These are phyloP conservation scores for Bergia puertoricense DNA, from an alignment of 92 coral and sea anemone species.

Conservation along the genomic window DNA sequence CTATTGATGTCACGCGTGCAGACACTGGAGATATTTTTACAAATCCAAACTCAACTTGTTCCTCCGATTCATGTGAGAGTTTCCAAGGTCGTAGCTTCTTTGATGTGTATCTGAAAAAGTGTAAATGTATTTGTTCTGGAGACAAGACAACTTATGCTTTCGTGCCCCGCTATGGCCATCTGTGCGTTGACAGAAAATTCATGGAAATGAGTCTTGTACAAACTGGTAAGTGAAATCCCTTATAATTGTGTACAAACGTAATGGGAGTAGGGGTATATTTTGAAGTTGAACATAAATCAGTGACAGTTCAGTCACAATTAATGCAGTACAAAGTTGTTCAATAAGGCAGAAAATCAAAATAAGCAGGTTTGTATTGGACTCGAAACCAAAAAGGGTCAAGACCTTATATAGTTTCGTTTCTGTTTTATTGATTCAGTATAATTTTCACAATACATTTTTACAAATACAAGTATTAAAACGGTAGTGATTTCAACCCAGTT, in stretches of 20 bases:
- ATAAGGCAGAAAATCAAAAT: background rate
- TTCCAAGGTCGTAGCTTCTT: background rate
- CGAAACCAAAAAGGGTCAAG: background rate
- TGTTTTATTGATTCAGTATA: background rate
- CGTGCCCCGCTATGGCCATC: background rate
- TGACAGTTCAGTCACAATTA: no score
- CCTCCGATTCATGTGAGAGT: conserved; percentile 17
- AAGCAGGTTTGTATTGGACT: background rate
- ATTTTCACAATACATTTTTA: no score
- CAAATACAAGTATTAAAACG: background rate
- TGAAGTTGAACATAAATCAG: no score
- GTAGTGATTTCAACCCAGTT: background rate
- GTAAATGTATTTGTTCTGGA: conserved; percentile 14
- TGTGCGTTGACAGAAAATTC: conserved; percentile 29
- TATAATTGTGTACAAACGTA: background rate
- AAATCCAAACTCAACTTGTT: conserved; percentile 19
- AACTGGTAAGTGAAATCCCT: background rate
- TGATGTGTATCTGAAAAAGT: background rate
- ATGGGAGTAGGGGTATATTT: no score
- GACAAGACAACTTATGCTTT: conserved; percentile 7
- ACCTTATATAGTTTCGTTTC: no score
- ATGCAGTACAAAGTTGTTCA: background rate
- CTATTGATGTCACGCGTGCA: conserved; percentile 16
- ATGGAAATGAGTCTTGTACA: background rate
- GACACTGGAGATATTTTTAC: conserved; percentile 29